Base-by-base conservation (phyloP, 2,113 vertebrate genomes). In the Peucedramus taeniatus region DNA sequence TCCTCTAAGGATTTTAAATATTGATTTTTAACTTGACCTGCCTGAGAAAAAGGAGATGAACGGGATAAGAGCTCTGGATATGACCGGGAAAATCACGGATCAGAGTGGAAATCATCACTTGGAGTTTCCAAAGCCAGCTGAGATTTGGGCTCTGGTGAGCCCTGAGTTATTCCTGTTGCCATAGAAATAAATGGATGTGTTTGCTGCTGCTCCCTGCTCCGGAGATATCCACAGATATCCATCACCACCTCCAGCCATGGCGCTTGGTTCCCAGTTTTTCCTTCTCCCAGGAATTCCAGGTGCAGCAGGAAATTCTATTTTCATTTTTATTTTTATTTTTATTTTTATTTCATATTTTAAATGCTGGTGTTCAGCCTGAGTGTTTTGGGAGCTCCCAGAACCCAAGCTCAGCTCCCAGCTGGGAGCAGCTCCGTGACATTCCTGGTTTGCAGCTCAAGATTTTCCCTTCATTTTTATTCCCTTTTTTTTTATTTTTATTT, bases 121-220 rank as follows among this genome's bases (percentile, higher is more conserved):
- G 40, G 70, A 56, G 30, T 19, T 40, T 19, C 69, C 50, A 39
- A n/a, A 47, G 20, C 6, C 69, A 15, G 49, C 69, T 8, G 69
- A 33, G 82, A n/a, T 56, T 47, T 24, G 59, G 50, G 59, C 59
- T 39, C 69, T 6, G 28, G 5, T 28, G 49, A 84, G 82, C n/a
- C 69, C 28, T 22, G 59, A 74, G 69, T 56, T 84, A 28, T 40
- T 75, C 69, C 69, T n/a, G 82, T 84, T 84, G 69, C 82, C 82
- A 84, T 84, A 65, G 82, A 84, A 75, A 84, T 84, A 47, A 84
- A 84, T 74, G 69, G 82, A 84, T 75, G 11, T 64, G 82, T 40
- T 56, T 56, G 50, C 69, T 84, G 59, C 82, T 74, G 40, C 82
- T 84, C 47, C 37, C 33, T 28, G 64, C 54, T 45, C 63, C 8